Conservation (phyloP, 2,113 vertebrate species). For the Dissostichus mawsoni region DNA sequence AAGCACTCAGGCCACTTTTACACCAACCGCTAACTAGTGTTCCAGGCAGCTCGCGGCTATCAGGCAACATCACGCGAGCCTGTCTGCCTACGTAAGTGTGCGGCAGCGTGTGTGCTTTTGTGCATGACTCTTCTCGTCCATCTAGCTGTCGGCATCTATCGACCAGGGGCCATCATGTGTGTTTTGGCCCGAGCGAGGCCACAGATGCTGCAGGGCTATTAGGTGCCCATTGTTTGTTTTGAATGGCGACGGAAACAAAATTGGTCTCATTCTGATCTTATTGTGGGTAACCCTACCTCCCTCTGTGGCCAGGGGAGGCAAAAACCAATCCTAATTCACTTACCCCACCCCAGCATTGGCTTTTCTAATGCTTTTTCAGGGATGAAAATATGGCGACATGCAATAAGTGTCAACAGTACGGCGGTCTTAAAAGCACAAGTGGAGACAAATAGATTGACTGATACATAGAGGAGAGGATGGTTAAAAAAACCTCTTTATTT, state of each 20-base stretch:
- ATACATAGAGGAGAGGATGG: constrained; percentile 19
- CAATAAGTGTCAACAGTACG: constrained; percentile 80
- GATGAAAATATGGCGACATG: constrained; percentile 85
- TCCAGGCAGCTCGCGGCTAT: constrained; percentile 79
- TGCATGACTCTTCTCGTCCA: constrained; percentile 71
- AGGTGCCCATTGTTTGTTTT: constrained; percentile 89
- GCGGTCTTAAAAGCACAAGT: constrained; percentile 75
- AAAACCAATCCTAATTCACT: constrained; percentile 89
- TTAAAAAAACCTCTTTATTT: neutral
- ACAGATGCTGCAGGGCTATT: constrained; percentile 86
- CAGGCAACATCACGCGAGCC: constrained; percentile 49
- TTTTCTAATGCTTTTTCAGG: constrained; percentile 86
- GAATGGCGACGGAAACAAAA: constrained; percentile 88
- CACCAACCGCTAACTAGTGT: constrained; percentile 78
- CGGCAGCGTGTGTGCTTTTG: constrained; percentile 38
- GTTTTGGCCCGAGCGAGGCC: constrained; percentile 75
- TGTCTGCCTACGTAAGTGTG: constrained; percentile 53
- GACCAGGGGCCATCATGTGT: constrained; percentile 81
- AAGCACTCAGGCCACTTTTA: constrained; percentile 84
- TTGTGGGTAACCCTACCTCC: constrained; percentile 88
- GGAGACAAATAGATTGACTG: constrained; percentile 69
- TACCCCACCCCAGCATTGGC: constrained; percentile 81
- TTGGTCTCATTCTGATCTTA: constrained; percentile 88
- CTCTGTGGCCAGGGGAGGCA: constrained; percentile 80
- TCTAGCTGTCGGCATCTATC: constrained; percentile 84